Evolutionary conservation across 1,140 invertebrate genomes (phyloP), one percentile per base, ranked within the genome.

Genomic region (Micrasema minimum): DNA sequence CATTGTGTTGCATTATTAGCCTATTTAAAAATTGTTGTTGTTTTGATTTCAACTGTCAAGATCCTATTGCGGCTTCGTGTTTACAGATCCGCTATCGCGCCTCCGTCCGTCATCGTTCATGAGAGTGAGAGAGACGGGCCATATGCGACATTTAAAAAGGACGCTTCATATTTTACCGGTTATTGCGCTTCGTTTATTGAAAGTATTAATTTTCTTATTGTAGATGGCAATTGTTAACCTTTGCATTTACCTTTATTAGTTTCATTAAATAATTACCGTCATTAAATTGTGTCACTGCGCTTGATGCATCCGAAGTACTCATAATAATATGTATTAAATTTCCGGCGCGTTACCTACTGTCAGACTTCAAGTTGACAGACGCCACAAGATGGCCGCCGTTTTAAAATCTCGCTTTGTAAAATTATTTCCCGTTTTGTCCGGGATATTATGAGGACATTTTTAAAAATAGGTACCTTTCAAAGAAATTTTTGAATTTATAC

Each of bases 21-120:
- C 22, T 20, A 61, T 41, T 59, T 69, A 61, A 38, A 66, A 69
- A 62, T 69, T 69, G 67, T 69, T 69, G 67, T 69, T 69, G 67
- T 69, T 69, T 62, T 69, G 67, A 62, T 69, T 45, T 64, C 67
- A 69, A 69, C 67, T 69, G 67, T 69, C 67, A 69, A 69, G 67
- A 50, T 51, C 45, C 45, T 51, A 69, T 69, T 64, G 67, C 67
- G 67, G 67, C 67, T 69, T 62, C 57, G 37, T 69, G 67, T 69
- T 69, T 69, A 62, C 67, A 38, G 45, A 53, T 69, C 41, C 43
- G 43, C 55, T 53, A 46, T 69, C 67, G 23, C 67, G 18, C 14
- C 38, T 53, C 12, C 9, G 43, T 23, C 12, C 35, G 12, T 16
- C n/a, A 46, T 53, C 11, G 16, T 20, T 18, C 23, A 20, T 41